Percentiles rank a stretch among this genome's conserved stretches.
phyloP scores from a whole-genome alignment of 2,888 invertebrate species.

The Crematogaster levior region DNA sequence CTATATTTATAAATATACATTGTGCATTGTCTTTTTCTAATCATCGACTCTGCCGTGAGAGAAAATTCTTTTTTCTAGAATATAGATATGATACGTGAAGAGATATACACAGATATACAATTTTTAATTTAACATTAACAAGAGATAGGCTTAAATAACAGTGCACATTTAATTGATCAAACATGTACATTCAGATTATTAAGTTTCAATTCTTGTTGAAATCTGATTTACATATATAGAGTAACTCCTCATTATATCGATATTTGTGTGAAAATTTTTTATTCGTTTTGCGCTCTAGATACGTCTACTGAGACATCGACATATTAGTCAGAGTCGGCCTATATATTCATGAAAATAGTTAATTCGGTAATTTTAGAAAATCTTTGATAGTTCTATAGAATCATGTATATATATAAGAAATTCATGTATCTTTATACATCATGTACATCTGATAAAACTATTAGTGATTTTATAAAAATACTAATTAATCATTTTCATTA shows the following conservation, averaged over 20 bases:
- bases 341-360: neutral
- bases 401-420: neutral
- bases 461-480: conserved; percentile 12
- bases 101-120: neutral
- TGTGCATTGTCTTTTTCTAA: neutral
- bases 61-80: neutral
- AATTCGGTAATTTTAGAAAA: neutral
- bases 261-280: neutral
- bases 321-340: neutral
- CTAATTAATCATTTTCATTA: neutral
- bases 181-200: neutral
- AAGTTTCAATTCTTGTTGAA: neutral
- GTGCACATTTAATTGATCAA: neutral
- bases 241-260: neutral
- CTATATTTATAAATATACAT: conserved; percentile 32
- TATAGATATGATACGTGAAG: conserved; percentile 9
- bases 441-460: neutral
- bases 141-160: conserved; percentile 8
- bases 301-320: neutral
- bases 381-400: neutral
- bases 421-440: neutral
- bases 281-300: neutral
- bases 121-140: conserved; percentile 12
- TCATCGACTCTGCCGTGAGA: neutral
- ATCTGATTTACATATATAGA: neutral